Conservation (phyloP, 2,888 invertebrate species). For the Epinotia demarniana region DNA sequence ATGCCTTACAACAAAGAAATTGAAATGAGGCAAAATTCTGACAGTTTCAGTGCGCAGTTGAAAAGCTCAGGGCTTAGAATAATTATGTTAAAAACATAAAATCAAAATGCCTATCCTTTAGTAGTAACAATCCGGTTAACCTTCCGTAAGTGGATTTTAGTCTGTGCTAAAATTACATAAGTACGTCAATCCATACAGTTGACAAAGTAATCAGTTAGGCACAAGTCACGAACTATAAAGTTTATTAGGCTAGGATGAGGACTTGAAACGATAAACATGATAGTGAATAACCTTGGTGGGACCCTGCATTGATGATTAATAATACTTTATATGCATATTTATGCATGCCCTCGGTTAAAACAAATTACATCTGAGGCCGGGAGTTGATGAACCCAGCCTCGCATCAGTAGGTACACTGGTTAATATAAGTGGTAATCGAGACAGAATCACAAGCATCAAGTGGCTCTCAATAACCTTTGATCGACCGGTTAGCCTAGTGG, state of each 20-base stretch:
- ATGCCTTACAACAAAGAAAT: too few relatives aligned
- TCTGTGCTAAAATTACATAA: too few relatives aligned
- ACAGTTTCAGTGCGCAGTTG: too few relatives aligned
- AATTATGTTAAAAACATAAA: too few relatives aligned
- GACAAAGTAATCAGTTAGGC: not conserved
- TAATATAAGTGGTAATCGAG: not conserved
- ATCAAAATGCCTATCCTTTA: too few relatives aligned
- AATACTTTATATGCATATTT: slow-evolving; percentile 3
- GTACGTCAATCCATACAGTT: not conserved
- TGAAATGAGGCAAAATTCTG: too few relatives aligned
- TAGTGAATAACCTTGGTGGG: not conserved
- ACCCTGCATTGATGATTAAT: slow-evolving; percentile 5
- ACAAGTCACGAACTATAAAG: not conserved
- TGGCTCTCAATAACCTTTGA: too few relatives aligned
- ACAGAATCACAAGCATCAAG: not conserved
- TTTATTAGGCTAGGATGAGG: not conserved
- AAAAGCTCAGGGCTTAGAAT: too few relatives aligned
- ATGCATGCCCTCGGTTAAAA: slow-evolving; percentile 10
- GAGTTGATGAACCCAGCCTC: not conserved
- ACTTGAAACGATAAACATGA: not conserved
- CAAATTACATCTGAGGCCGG: not conserved
- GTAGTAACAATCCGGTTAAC: too few relatives aligned
- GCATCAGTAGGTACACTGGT: not conserved
- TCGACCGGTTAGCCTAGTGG: too few relatives aligned
- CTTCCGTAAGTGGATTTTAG: too few relatives aligned